Evolutionary conservation across 2,888 invertebrate genomes (phyloP).

Genomic region (Margaritifera margaritifera): DNA sequence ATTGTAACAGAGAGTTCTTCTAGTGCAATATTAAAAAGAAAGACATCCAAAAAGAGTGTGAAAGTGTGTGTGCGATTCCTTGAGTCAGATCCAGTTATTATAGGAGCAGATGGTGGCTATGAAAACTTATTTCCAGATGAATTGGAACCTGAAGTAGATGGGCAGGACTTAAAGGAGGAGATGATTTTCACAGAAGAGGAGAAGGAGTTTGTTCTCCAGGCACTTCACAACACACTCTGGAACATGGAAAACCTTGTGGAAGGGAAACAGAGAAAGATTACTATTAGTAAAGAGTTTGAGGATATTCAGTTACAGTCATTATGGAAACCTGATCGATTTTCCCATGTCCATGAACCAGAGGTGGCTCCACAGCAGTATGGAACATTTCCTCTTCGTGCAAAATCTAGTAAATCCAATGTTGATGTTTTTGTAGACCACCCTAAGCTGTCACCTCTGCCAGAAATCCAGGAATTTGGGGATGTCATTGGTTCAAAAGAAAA

Average conservation of each 20-base stretch:
- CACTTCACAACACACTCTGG: conserved; percentile 63
- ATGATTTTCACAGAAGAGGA: conserved; percentile 59
- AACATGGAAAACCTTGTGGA: conserved; percentile 56
- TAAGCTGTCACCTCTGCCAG: conserved; percentile 21
- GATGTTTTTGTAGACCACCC: conserved; percentile 31
- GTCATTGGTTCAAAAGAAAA: no score
- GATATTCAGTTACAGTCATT: conserved; percentile 51
- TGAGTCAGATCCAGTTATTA: conserved; percentile 48
- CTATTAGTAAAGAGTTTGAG: conserved; percentile 59
- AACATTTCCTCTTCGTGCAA: conserved; percentile 55
- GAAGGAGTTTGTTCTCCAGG: conserved; percentile 59
- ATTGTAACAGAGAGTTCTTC: no score
- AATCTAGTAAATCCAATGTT: conserved; percentile 37
- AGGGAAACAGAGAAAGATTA: conserved; percentile 16
- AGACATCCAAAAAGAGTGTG: neutral
- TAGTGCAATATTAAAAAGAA: no score
- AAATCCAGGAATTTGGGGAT: no score
- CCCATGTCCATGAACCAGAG: conserved; percentile 42
- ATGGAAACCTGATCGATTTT: conserved; percentile 51
- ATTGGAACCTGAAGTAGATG: conserved; percentile 19
- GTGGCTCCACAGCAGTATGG: conserved; percentile 44
- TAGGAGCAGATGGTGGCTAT: conserved; percentile 62
- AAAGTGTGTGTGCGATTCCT: conserved; percentile 39
- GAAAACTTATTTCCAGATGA: conserved; percentile 53
- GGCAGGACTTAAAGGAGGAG: conserved; percentile 30